phyloP scores from a whole-genome alignment of 2,797 vertebrate species.

The Typhlichthys subterraneus region DNA sequence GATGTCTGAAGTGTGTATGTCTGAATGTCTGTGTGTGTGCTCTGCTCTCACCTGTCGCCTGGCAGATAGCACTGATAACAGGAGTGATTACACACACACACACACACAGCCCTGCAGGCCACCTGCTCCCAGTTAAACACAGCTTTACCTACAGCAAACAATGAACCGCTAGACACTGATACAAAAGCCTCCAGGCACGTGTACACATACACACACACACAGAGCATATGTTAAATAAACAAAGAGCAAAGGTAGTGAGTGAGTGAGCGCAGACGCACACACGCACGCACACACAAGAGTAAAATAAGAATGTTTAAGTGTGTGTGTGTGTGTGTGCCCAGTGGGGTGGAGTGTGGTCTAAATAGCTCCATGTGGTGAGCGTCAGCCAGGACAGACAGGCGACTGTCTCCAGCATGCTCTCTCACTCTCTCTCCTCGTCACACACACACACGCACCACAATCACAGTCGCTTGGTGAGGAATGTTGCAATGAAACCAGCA shows the following conservation, averaged over 20 bases:
- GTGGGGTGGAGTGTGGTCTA: constrained; percentile 59
- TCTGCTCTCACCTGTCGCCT: constrained; percentile 69
- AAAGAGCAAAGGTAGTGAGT: constrained; percentile 13
- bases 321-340: constrained; percentile 34
- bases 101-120: constrained; percentile 55
- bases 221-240: constrained; percentile 28
- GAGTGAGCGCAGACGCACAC: constrained; percentile 22
- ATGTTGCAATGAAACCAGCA: constrained; percentile 49
- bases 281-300: constrained; percentile 20
- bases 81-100: constrained; percentile 20
- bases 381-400: constrained; percentile 65
- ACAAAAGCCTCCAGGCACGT: constrained; percentile 56
- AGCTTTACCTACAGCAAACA: constrained; percentile 78
- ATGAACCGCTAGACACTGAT: constrained; percentile 63
- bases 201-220: constrained; percentile 45
- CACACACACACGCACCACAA: constrained; percentile 44
- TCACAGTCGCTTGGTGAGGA: constrained; percentile 47
- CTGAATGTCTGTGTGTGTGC: constrained; percentile 11
- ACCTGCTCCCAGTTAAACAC: constrained; percentile 82
- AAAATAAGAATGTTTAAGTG: constrained; percentile 14
- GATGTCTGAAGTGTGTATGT: constrained; percentile 48
- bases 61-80: constrained; percentile 67
- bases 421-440: constrained; percentile 34
- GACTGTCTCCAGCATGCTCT: constrained; percentile 63
- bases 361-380: constrained; percentile 74